Evolutionary conservation across 2,113 vertebrate species (phyloP).

Genomic region (Zosterops lateralis): DNA sequence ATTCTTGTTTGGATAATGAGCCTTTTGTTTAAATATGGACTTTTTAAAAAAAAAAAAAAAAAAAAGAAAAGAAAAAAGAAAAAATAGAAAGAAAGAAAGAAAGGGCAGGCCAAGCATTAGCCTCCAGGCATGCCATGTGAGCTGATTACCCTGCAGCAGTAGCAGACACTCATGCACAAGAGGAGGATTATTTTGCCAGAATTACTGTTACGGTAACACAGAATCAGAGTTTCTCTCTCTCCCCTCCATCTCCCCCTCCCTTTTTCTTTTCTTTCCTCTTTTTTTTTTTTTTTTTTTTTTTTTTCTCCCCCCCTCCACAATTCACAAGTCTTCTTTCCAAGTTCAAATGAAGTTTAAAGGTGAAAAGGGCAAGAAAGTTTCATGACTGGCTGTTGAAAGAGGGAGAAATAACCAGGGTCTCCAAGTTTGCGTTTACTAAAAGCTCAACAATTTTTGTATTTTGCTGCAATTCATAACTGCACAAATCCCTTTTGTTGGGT

Average conservation of each 20-base stretch:
- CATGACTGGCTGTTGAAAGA: slow-evolving; percentile 78
- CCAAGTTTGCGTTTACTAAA: slow-evolving; percentile 61
- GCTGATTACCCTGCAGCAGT: slow-evolving; percentile 81
- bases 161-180: slow-evolving; percentile 79
- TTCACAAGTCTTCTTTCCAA: slow-evolving; percentile 80
- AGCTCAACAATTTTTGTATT: slow-evolving; percentile 72
- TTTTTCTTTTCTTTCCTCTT: neutral
- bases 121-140: slow-evolving; percentile 84
- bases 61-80: neutral
- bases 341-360: slow-evolving; percentile 88
- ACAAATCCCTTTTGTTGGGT: slow-evolving; percentile 66
- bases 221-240: slow-evolving; percentile 74
- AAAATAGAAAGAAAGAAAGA: neutral
- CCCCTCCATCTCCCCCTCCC: slow-evolving; percentile 26
- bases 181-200: slow-evolving; percentile 81
- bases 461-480: slow-evolving; percentile 66
- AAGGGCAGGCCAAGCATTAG: slow-evolving; percentile 77
- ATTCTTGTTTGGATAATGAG: slow-evolving; percentile 88
- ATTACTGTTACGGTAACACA: slow-evolving; percentile 79
- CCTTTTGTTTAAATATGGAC: slow-evolving; percentile 85
- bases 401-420: slow-evolving; percentile 77
- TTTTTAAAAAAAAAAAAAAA: neutral
- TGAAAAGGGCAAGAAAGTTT: slow-evolving; percentile 86
- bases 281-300: neutral
- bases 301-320: neutral